A percentile compares a stretch with the other conserved stretches of the same genome.
phyloP scores from a whole-genome alignment of 2,113 vertebrate species.

The Alouatta palliata region DNA sequence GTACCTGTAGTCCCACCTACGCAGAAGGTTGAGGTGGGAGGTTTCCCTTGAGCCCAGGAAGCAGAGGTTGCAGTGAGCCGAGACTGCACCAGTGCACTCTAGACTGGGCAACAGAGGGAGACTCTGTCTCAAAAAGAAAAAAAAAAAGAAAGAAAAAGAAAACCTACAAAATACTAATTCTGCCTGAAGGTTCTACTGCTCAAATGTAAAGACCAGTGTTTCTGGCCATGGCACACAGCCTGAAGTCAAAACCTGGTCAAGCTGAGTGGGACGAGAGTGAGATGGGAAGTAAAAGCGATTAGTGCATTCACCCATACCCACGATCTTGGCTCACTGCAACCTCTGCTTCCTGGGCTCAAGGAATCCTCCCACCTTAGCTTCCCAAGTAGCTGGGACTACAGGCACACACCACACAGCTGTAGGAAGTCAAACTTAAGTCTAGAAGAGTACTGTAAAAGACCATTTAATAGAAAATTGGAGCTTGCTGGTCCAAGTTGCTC shows the following conservation, averaged over 20 bases:
- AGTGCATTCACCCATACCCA: neutral
- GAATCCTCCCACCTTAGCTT: too few relatives aligned
- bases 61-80: too few relatives aligned
- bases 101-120: too few relatives aligned
- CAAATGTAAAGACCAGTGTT: neutral
- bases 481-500: neutral
- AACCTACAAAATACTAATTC: neutral
- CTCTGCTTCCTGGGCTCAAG: too few relatives aligned
- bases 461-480: neutral
- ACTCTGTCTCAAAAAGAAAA: too few relatives aligned
- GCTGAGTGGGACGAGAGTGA: neutral
- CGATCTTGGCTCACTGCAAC: too few relatives aligned
- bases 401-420: neutral
- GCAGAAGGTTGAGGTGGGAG: too few relatives aligned
- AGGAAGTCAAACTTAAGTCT: neutral
- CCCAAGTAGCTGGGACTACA: too few relatives aligned
- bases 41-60: too few relatives aligned
- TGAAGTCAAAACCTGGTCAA: neutral
- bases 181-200: neutral
- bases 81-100: too few relatives aligned
- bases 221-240: neutral
- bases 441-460: neutral
- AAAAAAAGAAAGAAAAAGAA: too few relatives aligned
- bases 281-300: neutral
- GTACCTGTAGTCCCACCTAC: too few relatives aligned